Conservation (phyloP, 2,888 invertebrate species). For the Acleris laterana region DNA sequence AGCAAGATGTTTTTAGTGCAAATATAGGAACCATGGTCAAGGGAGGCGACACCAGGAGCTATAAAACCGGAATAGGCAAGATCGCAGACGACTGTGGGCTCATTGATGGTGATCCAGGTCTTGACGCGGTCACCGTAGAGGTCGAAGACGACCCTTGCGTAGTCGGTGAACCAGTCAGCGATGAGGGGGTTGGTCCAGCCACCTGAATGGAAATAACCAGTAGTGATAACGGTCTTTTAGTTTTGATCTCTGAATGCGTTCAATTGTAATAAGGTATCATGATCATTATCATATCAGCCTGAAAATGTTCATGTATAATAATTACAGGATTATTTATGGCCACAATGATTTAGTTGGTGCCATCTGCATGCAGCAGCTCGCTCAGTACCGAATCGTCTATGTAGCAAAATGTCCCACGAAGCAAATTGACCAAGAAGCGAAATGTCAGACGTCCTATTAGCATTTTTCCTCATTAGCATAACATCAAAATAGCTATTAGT, state of each 20-base stretch:
- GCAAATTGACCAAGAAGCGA: no score
- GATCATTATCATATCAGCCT: no score
- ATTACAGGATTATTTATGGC: no score
- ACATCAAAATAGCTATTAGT: no score
- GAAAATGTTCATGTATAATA: no score
- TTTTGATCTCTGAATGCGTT: neutral
- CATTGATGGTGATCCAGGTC: conserved; percentile 49
- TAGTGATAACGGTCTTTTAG: neutral
- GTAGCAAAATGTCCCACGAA: no score
- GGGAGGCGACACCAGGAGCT: conserved; percentile 49
- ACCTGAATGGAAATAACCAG: conserved; percentile 35
- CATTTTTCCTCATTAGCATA: no score
- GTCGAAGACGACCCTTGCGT: conserved; percentile 45
- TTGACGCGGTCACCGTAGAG: conserved; percentile 51
- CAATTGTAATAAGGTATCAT: no score
- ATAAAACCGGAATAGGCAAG: conserved; percentile 46
- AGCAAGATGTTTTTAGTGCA: conserved; percentile 86
- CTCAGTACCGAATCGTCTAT: no score
- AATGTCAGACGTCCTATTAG: no score
- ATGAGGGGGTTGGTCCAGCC: conserved; percentile 50
- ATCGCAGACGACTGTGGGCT: conserved; percentile 40
- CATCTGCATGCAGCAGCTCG: no score
- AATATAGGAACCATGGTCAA: conserved; percentile 78
- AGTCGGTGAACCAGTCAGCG: conserved; percentile 47
- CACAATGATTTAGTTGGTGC: no score